Evolutionary conservation across 2,797 vertebrate genomes (phyloP).

Genomic region (Anguilla megastoma): DNA sequence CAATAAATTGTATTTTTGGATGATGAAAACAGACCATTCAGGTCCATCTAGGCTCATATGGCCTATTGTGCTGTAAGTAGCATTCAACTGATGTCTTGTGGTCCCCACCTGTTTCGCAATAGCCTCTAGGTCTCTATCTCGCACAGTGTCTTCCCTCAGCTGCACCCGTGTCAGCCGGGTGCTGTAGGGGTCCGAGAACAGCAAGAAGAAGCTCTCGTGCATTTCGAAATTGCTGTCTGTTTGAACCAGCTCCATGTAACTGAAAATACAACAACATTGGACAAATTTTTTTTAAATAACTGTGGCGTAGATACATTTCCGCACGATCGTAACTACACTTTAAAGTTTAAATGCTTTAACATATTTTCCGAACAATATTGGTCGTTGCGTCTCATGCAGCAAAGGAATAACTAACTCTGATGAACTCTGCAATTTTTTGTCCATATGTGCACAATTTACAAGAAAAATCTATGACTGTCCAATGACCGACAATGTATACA

Average conservation of each 20-base stretch:
- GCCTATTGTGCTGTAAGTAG: not conserved
- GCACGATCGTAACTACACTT: not conserved
- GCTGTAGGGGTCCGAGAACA: conserved; percentile 92
- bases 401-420: not conserved
- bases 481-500: not conserved
- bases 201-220: conserved; percentile 93
- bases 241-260: conserved; percentile 92
- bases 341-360: not conserved
- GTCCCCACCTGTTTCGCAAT: conserved; percentile 86
- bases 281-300: not conserved
- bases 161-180: conserved; percentile 90
- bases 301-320: not conserved
- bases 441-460: not conserved
- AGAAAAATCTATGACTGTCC: not conserved
- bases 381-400: not conserved
- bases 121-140: conserved; percentile 88
- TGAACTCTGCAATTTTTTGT: not conserved
- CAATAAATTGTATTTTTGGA: not conserved
- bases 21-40: not conserved
- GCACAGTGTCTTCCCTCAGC: conserved; percentile 85
- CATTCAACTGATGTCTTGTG: not conserved
- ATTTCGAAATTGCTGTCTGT: conserved; percentile 88
- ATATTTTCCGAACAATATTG: not conserved
- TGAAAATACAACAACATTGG: conserved; percentile 52
- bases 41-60: not conserved